These are phyloP conservation scores for Disparrhopalites patrizii DNA, from an alignment of 2,888 invertebrate genomes.

Conservation along the genomic window DNA sequence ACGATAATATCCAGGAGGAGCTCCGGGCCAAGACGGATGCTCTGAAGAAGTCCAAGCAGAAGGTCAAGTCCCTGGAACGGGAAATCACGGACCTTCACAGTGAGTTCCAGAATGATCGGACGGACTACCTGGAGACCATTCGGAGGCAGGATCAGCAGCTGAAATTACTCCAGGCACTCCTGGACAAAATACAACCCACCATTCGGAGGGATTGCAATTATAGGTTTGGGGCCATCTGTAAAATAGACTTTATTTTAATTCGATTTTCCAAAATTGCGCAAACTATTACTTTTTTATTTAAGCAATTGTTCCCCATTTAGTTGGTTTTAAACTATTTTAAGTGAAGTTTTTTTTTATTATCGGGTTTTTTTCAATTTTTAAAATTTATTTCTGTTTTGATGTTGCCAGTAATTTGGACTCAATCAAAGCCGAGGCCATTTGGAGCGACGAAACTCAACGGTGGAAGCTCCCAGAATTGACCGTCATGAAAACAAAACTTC, in stretches of 20 bases:
- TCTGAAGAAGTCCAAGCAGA: slow-evolving; percentile 62
- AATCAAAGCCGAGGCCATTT: slow-evolving; percentile 64
- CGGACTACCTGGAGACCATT: slow-evolving; percentile 79
- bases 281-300: too few relatives aligned
- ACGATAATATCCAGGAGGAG: slow-evolving; percentile 73
- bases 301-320: too few relatives aligned
- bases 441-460: slow-evolving; percentile 69
- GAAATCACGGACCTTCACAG: slow-evolving; percentile 73
- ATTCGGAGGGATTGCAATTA: slow-evolving; percentile 71
- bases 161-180: slow-evolving; percentile 63
- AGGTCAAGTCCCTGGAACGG: slow-evolving; percentile 61
- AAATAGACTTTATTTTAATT: too few relatives aligned
- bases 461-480: slow-evolving; percentile 68
- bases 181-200: slow-evolving; percentile 64
- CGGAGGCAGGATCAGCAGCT: slow-evolving; percentile 67
- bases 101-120: slow-evolving; percentile 74
- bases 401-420: slow-evolving; percentile 62
- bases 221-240: slow-evolving; percentile 52
- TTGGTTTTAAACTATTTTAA: background rate
- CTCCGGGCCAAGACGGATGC: slow-evolving; percentile 67
- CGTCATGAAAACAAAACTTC: slow-evolving; percentile 64
- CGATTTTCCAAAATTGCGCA: too few relatives aligned
- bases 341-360: slow-evolving; percentile 4
- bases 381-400: slow-evolving; percentile 6
- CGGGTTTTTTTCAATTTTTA: background rate